Evolutionary conservation across 2,113 vertebrate species (phyloP).

Genomic region (Camarhynchus parvulus): DNA sequence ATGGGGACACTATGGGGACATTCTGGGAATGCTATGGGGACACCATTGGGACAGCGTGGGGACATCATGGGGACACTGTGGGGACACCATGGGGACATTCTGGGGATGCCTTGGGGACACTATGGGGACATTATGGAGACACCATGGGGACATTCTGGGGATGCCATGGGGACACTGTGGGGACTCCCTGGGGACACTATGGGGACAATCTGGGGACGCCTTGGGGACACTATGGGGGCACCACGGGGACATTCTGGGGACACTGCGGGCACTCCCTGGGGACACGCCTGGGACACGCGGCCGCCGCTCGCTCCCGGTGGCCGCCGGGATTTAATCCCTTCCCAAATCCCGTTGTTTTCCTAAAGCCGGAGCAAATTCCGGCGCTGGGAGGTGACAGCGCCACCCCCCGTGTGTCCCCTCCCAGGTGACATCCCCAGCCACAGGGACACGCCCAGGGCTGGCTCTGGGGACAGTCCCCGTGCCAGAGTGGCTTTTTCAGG

Average conservation of each 20-base stretch:
- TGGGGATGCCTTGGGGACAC: no score
- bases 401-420: not conserved
- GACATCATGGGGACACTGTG: no score
- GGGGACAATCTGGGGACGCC: no score
- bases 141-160: accelerated
- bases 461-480: not conserved
- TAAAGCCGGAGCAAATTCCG: not conserved
- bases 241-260: accelerated
- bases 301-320: not conserved
- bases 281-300: not conserved
- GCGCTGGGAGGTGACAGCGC: not conserved
- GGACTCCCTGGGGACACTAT: no score
- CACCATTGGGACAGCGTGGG: no score
- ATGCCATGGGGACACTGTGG: not conserved
- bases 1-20: no score
- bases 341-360: not conserved
- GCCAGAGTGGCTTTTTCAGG: not conserved
- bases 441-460: not conserved
- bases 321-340: not conserved
- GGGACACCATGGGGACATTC: no score
- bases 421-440: not conserved
- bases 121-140: no score
- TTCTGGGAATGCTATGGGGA: no score
- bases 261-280: accelerated
- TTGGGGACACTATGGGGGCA: accelerated